Base-by-base conservation (phyloP, 2,113 vertebrate genomes). In the Nesogale talazaci region DNA sequence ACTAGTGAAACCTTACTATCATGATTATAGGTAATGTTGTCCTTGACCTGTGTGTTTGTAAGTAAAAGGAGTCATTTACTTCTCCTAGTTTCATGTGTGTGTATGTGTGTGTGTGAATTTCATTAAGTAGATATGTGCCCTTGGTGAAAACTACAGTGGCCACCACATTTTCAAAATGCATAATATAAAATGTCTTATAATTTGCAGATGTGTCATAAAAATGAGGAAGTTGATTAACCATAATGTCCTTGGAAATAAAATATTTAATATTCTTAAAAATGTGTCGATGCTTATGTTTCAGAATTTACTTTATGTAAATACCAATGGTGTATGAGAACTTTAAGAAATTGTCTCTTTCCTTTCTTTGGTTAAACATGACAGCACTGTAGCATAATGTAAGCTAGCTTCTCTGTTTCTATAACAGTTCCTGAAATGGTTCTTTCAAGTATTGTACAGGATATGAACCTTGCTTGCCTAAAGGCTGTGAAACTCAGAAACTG, bases 381-480 rank as follows among this genome's bases (percentile, higher is more conserved):
- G 29, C 52, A 61, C 95, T 9, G 81, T 14, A 9, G 69, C 6
- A 84, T 80, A 91, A 86, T 91, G 57, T n/a, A 23, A 85, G 83
- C 16, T 27, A 36, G 0, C 80, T 91, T 97, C 76, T 92, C 74
- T 77, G 90, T 90, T 94, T 38, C 31, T 70, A 8, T 93, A 89
- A 94, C n/a, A 77, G 31, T 86, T 95, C 74, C 78, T 92, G 56
- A 89, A 89, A 92, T 10, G 77, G 34, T 31, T 0, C 74, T 80
- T 96, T 92, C 83, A 95, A 89, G 87, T 81, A 65, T 36, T 82
- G 76, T 92, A 72, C 94, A 16, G 83, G 75, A 12, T 57, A 79
- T 89, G 84, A 96, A 93, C 80, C 91, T 69, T 93, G 83, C 56
- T 94, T 8, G 36, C 94, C 86, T 88, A 92, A 94, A 95, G 86